These are phyloP conservation scores for Chelidonichthys spinosus DNA, from an alignment of 2,797 vertebrate species.

Conservation along the genomic window DNA sequence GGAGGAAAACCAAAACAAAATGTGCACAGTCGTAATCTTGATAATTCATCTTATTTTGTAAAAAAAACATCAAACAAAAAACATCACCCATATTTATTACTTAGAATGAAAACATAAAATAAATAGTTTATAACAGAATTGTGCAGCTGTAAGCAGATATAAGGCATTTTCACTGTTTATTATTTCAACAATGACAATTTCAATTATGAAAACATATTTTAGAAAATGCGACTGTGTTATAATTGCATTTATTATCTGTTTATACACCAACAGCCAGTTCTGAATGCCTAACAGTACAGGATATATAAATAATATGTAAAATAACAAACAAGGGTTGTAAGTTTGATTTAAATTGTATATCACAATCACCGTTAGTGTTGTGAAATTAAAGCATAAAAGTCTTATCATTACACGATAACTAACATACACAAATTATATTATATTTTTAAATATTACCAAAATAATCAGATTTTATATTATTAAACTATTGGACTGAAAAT, in stretches of 20 bases:
- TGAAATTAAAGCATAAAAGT: background rate
- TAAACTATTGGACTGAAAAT: background rate
- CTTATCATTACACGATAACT: background rate
- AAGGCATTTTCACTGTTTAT: background rate
- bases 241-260: background rate
- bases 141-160: background rate
- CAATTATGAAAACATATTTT: background rate
- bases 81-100: slow-evolving; percentile 1
- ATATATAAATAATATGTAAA: background rate
- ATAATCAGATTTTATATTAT: background rate
- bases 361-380: background rate
- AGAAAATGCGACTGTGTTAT: background rate
- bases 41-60: slow-evolving; percentile 35
- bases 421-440: too few species aligned
- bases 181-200: slow-evolving; percentile 1
- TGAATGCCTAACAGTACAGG: background rate
- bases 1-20: slow-evolving; percentile 26
- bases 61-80: slow-evolving; percentile 3
- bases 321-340: background rate
- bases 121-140: background rate
- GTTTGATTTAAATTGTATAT: background rate
- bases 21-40: slow-evolving; percentile 26
- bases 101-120: slow-evolving; percentile 10
- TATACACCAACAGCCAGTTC: background rate
- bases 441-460: background rate